These are phyloP conservation scores for Brenthis daphne DNA, from an alignment of 2,888 invertebrate genomes.

Conservation along the genomic window DNA sequence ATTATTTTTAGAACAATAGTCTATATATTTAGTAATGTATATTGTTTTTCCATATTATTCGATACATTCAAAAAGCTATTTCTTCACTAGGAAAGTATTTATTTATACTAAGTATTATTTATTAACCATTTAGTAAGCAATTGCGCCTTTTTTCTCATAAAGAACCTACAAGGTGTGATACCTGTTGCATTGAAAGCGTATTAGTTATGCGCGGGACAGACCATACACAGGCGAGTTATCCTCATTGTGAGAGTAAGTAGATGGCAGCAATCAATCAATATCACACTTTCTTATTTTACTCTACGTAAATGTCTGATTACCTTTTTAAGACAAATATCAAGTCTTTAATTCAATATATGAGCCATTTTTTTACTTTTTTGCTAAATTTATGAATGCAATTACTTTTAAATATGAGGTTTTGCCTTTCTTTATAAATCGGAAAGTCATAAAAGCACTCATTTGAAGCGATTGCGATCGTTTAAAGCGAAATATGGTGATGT, in stretches of 20 bases:
- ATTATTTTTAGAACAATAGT: no score
- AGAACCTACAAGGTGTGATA: not conserved
- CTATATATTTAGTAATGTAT: no score
- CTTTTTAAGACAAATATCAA: conserved; percentile 4
- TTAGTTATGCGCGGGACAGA: not conserved
- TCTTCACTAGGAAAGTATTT: no score
- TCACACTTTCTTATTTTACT: conserved; percentile 2
- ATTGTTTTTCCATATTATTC: no score
- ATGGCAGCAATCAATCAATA: conserved; percentile 6
- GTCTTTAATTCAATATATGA: not conserved
- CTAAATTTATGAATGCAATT: conserved; percentile 12
- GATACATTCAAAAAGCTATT: no score
- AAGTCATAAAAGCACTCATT: conserved; percentile 14
- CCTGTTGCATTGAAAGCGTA: not conserved
- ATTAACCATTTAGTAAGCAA: no score
- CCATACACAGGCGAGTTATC: not conserved
- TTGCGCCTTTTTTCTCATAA: not conserved
- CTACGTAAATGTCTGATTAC: not conserved
- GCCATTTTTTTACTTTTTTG: not conserved
- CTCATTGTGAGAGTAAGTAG: not conserved
- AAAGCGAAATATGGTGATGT: conserved; percentile 20
- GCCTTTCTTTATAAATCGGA: conserved; percentile 3
- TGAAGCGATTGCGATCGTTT: conserved; percentile 13
- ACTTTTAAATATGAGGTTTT: not conserved
- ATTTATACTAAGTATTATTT: no score